These are phyloP conservation scores for Chrysodeixis includens DNA, from an alignment of 2,888 invertebrate species.

Conservation along the genomic window DNA sequence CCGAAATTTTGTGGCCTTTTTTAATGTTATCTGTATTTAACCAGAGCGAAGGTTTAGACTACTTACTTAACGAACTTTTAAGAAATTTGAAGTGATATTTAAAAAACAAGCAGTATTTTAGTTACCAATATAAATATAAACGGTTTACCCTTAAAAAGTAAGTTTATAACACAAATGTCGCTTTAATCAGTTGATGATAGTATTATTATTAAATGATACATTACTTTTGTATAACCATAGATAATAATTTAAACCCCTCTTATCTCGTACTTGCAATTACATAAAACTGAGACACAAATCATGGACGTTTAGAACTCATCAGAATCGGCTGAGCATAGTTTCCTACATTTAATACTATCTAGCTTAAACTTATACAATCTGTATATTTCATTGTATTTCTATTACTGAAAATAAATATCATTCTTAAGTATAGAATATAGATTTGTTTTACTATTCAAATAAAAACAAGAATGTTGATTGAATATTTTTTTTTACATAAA, in stretches of 20 bases:
- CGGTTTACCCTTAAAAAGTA: too few relatives aligned
- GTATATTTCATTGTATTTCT: constrained; percentile 52
- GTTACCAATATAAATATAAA: too few relatives aligned
- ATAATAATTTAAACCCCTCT: constrained; percentile 15
- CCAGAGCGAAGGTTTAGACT: too few relatives aligned
- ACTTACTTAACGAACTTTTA: too few relatives aligned
- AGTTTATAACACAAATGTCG: too few relatives aligned
- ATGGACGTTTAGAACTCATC: constrained; percentile 55
- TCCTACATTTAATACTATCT: constrained; percentile 85
- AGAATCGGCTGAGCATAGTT: constrained; percentile 79
- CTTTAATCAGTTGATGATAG: too few relatives aligned
- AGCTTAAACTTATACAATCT: constrained; percentile 76
- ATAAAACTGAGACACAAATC: constrained; percentile 39
- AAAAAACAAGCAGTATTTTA: too few relatives aligned
- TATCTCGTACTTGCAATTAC: constrained; percentile 56
- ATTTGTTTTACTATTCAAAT: not conserved
- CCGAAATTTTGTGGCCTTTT: too few relatives aligned
- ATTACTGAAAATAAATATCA: not conserved
- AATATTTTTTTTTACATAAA: not conserved
- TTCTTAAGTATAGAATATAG: not conserved
- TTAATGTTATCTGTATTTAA: too few relatives aligned
- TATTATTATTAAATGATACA: too few relatives aligned
- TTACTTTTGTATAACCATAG: not conserved
- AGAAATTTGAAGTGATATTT: too few relatives aligned
- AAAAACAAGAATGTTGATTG: not conserved